Base-by-base conservation (phyloP, 1,140 invertebrate genomes). In the Diprion similis region DNA sequence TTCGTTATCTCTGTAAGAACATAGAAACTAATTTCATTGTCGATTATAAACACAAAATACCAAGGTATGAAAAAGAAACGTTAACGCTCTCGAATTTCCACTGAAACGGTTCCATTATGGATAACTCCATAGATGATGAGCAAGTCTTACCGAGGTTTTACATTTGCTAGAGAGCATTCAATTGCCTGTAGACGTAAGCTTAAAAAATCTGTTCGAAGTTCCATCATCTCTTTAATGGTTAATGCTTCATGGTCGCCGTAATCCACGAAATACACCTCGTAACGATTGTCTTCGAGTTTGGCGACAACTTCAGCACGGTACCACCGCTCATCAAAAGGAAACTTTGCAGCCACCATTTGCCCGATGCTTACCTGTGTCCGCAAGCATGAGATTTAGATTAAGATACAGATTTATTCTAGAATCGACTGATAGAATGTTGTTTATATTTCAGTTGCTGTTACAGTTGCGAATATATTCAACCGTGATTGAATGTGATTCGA, bases 281-380 rank as follows among this genome's bases (percentile, higher is more conserved):
- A 91, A 46, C 91, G 86, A 77, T 88, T 81, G 70, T 89, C 80
- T 72, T 89, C 83, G 10, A 73, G 64, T 8, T 75, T 19, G 0
- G 45, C 75, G 8, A 82, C 78, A 10, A 91, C 81, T 82, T 88
- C 80, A 0, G 90, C 92, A 75, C 93, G 87, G 84, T 93, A 94
- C 94, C 94, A 96, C 78, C 91, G 91, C 7, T 91, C 90, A 85
- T 96, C 94, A 83, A 92, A 90, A 37, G 90, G 87, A 84, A 94
- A 95, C 76, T 92, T 90, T 0, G 93, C 93, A 48, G 95, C 95
- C 51, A 96, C 94, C 72, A 95, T 90, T 83, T 96, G 92, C 0
- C 94, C 94, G 70, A 90, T 81, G 18, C 87, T 89, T 66, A 95
- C 89, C 78, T 91, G 82, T 1, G 87, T 78, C 59, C 51, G 1